Base-by-base conservation (phyloP, 2,113 vertebrate species). In the Charina bottae region DNA sequence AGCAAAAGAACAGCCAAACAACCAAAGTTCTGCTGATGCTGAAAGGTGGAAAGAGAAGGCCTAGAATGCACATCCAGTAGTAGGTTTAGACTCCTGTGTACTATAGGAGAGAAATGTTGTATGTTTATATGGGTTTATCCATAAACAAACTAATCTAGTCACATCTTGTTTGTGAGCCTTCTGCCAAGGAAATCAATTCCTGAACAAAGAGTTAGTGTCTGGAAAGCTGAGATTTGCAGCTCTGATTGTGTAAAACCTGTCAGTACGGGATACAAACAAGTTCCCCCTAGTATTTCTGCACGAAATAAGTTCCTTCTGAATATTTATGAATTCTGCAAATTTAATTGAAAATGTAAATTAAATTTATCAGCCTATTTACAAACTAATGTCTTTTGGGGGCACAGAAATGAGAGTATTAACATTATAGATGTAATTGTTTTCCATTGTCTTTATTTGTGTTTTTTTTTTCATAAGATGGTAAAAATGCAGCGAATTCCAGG, bases 401-500 rank as follows among this genome's bases (percentile, higher is more conserved):
- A 24, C 23, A 90, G 64, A 42, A 21, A 46, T 54, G 85, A 78
- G 62, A 5, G 12, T 60, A 85, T 64, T 90, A 42, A 4, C n/a
- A 42, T 91, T 64, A 6, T 0, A 33, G 95, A 93, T 42, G 72
- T 0, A 0, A 10, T 87, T 68, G 91, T 72, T 95, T 93, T 9
- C 46, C 11, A 54, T 37, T 42, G 23, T 89, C 21, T 95, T 4
- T 93, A 5, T 89, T 91, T 89, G 23, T 90, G n/a, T 37, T 6
- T 11, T 46, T 72, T 92, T 19, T 92, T 49, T 93, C 88, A 17
- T 89, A 97, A 99, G 99, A 99, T 99, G 99, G 99, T 99, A 84
- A 99, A 98, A 97, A 99, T 99, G 93, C 98, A 98, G 6, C 97
- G 98, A 68, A 97, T 99, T 55, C 96, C 98, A 1, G 99, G 99